These are phyloP conservation scores for Panthera uncia DNA, from an alignment of 2,113 vertebrate genomes.

Conservation along the genomic window DNA sequence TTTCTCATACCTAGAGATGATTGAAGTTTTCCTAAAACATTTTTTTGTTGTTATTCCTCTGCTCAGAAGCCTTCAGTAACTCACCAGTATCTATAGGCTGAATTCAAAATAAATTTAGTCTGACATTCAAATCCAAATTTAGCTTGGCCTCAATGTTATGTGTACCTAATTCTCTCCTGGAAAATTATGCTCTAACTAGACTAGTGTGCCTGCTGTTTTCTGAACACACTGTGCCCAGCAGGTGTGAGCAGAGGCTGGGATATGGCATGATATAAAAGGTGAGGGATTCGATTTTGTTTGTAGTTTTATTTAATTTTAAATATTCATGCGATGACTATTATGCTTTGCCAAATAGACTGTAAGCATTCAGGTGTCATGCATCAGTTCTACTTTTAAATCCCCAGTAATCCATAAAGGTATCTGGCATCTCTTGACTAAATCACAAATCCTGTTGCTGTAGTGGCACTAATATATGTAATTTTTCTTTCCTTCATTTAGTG, in stretches of 20 bases:
- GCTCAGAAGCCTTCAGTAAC: conserved; percentile 24
- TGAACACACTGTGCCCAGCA: conserved; percentile 1
- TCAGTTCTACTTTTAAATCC: conserved; percentile 13
- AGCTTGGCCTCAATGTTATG: conserved; percentile 22
- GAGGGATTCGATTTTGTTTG: conserved; percentile 4
- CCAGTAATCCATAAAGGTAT: neutral
- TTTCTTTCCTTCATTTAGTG: conserved; percentile 84
- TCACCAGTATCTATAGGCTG: neutral
- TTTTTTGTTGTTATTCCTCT: conserved; percentile 43
- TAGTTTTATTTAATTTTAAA: conserved; percentile 51
- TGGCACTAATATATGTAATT: conserved; percentile 35
- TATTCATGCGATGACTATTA: conserved; percentile 22
- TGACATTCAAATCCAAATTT: conserved; percentile 31
- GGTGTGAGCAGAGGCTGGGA: neutral
- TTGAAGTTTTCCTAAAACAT: conserved; percentile 45
- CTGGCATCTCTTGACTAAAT: conserved; percentile 14
- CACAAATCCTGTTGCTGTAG: neutral
- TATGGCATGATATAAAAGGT: conserved; percentile 1
- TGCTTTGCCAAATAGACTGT: neutral
- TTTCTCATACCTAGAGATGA: conserved; percentile 41
- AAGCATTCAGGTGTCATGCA: neutral
- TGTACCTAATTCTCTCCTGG: conserved; percentile 8
- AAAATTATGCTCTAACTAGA: neutral
- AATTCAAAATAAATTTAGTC: conserved; percentile 55
- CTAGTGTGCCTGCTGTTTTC: conserved; percentile 32